Conservation (phyloP, 2,113 vertebrate species). For the Nyctibius bracteatus region DNA sequence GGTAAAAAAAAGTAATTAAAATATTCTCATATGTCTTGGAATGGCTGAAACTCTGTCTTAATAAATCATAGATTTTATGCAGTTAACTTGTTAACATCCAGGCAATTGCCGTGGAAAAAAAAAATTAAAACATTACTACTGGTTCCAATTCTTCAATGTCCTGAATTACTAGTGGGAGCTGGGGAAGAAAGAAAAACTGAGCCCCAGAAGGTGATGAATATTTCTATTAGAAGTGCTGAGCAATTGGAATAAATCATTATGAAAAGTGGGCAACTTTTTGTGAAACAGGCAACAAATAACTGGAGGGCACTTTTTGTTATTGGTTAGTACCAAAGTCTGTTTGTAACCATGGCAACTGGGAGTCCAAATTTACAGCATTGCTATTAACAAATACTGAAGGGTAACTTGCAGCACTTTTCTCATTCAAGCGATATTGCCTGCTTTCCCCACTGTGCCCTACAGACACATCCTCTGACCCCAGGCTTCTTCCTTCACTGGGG, state of each 20-base stretch:
- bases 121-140: background rate
- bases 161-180: background rate
- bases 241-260: slow-evolving; percentile 37
- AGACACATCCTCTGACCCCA: background rate
- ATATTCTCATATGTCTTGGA: background rate
- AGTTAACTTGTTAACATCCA: background rate
- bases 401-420: slow-evolving; percentile 21
- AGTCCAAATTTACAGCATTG: slow-evolving; percentile 9
- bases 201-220: background rate
- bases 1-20: background rate
- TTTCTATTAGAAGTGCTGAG: slow-evolving; percentile 25
- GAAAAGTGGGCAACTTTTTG: background rate
- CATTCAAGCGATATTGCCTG: background rate
- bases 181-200: slow-evolving; percentile 5
- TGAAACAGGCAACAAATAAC: slow-evolving; percentile 32
- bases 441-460: background rate
- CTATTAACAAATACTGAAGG: slow-evolving; percentile 33
- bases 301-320: slow-evolving; percentile 20
- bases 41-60: background rate
- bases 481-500: background rate
- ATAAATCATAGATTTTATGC: background rate
- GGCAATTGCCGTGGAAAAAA: background rate
- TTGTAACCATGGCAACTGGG: slow-evolving; percentile 67
- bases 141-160: background rate
- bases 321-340: slow-evolving; percentile 16